Conservation (phyloP, 2,797 vertebrate species). For the Hyperoplus lanceolatus region DNA sequence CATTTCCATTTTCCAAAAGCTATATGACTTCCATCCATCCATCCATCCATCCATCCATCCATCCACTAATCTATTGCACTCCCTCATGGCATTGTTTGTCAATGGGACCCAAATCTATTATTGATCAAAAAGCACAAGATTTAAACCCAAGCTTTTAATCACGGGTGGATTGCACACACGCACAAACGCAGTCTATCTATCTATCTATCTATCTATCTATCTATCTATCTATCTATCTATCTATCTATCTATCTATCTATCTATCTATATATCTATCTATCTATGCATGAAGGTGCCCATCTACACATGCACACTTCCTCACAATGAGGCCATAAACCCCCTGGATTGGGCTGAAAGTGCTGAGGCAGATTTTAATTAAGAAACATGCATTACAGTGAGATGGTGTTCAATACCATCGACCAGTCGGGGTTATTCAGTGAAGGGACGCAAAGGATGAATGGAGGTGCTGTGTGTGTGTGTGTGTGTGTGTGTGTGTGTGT, state of each 20-base stretch:
- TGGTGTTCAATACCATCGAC: constrained; percentile 70
- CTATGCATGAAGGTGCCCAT: neutral
- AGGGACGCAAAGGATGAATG: constrained; percentile 44
- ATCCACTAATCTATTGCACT: neutral
- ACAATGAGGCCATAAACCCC: constrained; percentile 10
- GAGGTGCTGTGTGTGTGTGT: constrained; percentile 13
- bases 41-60: constrained; percentile 10
- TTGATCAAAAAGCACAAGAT: constrained; percentile 40
- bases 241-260: constrained; percentile 3
- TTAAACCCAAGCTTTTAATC: constrained; percentile 52
- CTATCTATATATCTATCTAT: neutral
- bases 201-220: constrained; percentile 1
- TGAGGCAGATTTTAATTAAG: constrained; percentile 79
- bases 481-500: neutral
- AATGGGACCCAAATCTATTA: constrained; percentile 48
- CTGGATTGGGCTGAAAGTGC: constrained; percentile 56
- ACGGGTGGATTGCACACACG: neutral
- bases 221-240: neutral
- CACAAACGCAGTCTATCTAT: neutral
- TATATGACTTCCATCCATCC: neutral
- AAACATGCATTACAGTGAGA: constrained; percentile 63
- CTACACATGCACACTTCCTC: neutral
- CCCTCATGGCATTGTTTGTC: constrained; percentile 28
- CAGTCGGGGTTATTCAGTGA: constrained; percentile 51
- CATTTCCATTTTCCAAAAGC: constrained; percentile 27